phyloP scores from a whole-genome alignment of 2,113 vertebrate genomes.

The Maccullochella peelii region DNA sequence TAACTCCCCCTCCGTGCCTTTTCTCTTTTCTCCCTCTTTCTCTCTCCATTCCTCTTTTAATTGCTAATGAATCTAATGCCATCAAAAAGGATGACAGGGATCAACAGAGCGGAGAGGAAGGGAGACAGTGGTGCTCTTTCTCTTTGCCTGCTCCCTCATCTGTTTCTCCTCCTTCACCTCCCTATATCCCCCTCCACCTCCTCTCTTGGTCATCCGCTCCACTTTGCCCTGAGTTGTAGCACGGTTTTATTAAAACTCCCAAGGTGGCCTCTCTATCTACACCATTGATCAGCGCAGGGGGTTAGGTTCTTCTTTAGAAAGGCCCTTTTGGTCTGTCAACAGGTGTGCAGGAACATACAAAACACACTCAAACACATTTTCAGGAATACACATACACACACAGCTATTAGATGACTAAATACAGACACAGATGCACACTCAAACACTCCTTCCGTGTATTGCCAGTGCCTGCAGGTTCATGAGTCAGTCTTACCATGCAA shows the following conservation, averaged over 20 bases:
- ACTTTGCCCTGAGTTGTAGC: constrained; percentile 61
- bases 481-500: constrained; percentile 14
- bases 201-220: constrained; percentile 58
- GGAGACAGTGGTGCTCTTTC: constrained; percentile 80
- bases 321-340: constrained; percentile 45
- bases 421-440: not conserved
- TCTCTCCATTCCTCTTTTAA: constrained; percentile 80
- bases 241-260: constrained; percentile 81
- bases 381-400: not conserved
- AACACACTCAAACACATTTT: constrained; percentile 17
- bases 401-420: not conserved
- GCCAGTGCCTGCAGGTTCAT: constrained; percentile 2
- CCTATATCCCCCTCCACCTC: constrained; percentile 30
- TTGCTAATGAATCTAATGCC: constrained; percentile 88
- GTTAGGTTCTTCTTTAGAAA: constrained; percentile 37
- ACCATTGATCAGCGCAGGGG: constrained; percentile 61
- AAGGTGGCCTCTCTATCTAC: constrained; percentile 76
- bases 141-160: constrained; percentile 51
- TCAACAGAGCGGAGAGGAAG: constrained; percentile 83
- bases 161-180: constrained; percentile 61
- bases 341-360: constrained; percentile 49
- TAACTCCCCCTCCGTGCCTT: constrained; percentile 74
- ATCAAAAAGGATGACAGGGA: constrained; percentile 85
- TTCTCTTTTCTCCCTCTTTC: constrained; percentile 62
- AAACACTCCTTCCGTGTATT: constrained; percentile 8